Conservation (phyloP, 1,140 invertebrate species). For the Apis mellifera region DNA sequence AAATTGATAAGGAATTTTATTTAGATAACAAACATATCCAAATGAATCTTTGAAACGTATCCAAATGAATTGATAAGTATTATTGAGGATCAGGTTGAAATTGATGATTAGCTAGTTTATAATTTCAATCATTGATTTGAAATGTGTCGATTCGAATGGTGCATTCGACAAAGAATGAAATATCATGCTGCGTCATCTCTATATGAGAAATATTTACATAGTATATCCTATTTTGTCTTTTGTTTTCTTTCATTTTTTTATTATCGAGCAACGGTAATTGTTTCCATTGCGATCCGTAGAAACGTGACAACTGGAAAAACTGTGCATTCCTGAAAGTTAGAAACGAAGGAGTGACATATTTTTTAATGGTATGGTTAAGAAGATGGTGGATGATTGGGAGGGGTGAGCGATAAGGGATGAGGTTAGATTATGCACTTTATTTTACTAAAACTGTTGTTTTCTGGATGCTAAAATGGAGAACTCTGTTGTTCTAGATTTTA, state of each 20-base stretch:
- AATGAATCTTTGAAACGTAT: background rate
- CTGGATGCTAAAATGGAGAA: conserved; percentile 1
- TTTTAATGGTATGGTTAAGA: background rate
- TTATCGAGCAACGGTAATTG: background rate
- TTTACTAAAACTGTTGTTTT: background rate
- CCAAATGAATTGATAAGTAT: too few relatives aligned
- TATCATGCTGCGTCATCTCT: background rate
- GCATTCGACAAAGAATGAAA: background rate
- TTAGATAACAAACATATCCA: too few relatives aligned
- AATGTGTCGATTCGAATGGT: background rate
- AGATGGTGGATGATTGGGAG: background rate
- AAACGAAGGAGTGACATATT: background rate
- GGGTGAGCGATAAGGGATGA: background rate
- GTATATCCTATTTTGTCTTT: background rate
- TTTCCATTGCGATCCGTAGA: background rate
- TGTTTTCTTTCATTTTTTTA: background rate
- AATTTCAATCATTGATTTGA: background rate
- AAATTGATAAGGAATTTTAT: background rate
- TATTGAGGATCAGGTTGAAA: background rate
- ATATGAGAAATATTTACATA: too few relatives aligned
- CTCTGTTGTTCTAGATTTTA: conserved; percentile 39
- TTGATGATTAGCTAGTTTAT: too few relatives aligned
- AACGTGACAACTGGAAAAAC: too few relatives aligned
- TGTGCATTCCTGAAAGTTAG: background rate
- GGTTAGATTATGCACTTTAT: background rate